Evolutionary conservation across 2,888 invertebrate genomes (phyloP).

Genomic region (Nebria salina): DNA sequence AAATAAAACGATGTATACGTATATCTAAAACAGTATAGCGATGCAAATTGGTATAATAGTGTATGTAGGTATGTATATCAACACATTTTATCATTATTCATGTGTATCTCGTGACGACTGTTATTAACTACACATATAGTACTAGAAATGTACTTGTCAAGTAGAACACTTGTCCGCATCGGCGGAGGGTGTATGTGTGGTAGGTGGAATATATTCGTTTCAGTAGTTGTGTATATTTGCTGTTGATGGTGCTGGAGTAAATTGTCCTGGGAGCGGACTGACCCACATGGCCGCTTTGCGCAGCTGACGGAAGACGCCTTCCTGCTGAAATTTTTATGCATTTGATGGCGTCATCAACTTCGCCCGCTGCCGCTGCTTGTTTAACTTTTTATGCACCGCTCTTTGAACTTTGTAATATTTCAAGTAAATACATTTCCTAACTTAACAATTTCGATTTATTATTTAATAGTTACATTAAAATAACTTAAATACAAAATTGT

Average conservation of each 20-base stretch:
- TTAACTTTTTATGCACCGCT: too few relatives aligned
- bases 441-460: too few relatives aligned
- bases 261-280: conserved; percentile 27
- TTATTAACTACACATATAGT: conserved; percentile 3
- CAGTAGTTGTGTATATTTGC: not conserved
- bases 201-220: conserved; percentile 10
- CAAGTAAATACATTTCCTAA: too few relatives aligned
- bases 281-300: conserved; percentile 12
- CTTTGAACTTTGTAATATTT: too few relatives aligned
- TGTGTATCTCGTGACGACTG: conserved; percentile 8
- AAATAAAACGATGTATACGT: not conserved
- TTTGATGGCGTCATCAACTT: conserved; percentile 22
- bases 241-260: not conserved
- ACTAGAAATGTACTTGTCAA: conserved; percentile 16
- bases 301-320: conserved; percentile 29
- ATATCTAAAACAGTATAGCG: not conserved
- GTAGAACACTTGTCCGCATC: not conserved
- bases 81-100: not conserved
- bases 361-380: not conserved
- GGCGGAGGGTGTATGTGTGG: conserved; percentile 4
- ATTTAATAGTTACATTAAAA: too few relatives aligned
- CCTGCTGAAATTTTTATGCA: conserved; percentile 30
- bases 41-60: not conserved
- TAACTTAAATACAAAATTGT: too few relatives aligned
- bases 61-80: not conserved